phyloP scores from a whole-genome alignment of 1,140 invertebrate genomes.

The Popillia japonica region DNA sequence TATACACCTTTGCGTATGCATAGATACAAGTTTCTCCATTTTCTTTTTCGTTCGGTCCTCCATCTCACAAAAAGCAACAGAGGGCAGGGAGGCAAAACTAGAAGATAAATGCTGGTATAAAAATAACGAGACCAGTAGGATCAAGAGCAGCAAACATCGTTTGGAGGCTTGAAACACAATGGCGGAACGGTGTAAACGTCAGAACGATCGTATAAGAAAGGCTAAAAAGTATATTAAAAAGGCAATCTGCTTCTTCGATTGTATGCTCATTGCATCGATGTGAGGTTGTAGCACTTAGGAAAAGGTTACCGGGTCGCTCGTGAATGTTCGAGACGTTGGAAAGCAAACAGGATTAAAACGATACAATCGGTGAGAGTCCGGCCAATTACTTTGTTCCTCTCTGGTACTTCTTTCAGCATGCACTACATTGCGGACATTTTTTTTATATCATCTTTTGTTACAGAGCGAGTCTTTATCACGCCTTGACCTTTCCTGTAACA shows the following conservation, averaged over 20 bases:
- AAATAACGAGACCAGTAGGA: background rate
- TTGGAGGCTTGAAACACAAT: background rate
- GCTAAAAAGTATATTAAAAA: background rate
- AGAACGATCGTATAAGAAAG: background rate
- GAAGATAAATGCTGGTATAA: background rate
- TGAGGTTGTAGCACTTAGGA: conserved; percentile 24
- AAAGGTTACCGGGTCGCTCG: conserved; percentile 29
- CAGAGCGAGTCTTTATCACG: conserved; percentile 18
- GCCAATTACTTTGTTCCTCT: conserved; percentile 26
- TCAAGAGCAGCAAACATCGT: conserved; percentile 4
- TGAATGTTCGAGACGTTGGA: conserved; percentile 22
- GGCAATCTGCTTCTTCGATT: background rate
- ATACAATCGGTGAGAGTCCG: conserved; percentile 19
- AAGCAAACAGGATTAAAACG: conserved; percentile 28
- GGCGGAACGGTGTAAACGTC: conserved; percentile 25
- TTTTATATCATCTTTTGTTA: conserved; percentile 3
- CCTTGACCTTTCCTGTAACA: conserved; percentile 2
- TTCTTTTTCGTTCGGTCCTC: background rate
- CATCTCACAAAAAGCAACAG: background rate
- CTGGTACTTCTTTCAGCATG: conserved; percentile 1
- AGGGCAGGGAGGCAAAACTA: background rate
- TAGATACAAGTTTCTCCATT: conserved; percentile 10
- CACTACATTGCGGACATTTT: background rate
- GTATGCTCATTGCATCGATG: background rate
- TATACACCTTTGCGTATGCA: background rate